Percentiles rank a stretch among this genome's conserved stretches.
These are phyloP conservation scores for Tetanocera ferruginea DNA, from an alignment of 2,888 invertebrate species.

Conservation along the genomic window DNA sequence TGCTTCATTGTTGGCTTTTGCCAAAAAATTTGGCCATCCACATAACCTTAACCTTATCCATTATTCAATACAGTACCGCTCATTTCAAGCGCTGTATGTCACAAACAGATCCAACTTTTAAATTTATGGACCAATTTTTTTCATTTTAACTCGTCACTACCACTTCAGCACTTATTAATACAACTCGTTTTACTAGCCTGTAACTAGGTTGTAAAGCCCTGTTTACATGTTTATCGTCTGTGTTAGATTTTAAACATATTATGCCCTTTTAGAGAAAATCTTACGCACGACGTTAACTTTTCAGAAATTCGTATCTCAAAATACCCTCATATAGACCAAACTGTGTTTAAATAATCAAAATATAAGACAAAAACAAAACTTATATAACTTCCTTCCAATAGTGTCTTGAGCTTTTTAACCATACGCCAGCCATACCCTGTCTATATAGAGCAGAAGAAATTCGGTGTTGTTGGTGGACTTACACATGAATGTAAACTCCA, in stretches of 20 bases:
- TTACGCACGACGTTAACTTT: slow-evolving; percentile 64
- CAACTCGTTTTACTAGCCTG: slow-evolving; percentile 70
- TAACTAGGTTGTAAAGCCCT: slow-evolving; percentile 70
- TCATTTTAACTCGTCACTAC: not conserved
- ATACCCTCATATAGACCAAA: slow-evolving; percentile 43
- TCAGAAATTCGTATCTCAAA: slow-evolving; percentile 68
- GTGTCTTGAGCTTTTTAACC: not conserved
- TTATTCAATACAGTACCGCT: no score
- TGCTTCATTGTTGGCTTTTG: no score
- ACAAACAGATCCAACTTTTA: no score
- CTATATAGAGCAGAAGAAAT: slow-evolving; percentile 41
- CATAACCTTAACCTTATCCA: no score
- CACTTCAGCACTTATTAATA: slow-evolving; percentile 36
- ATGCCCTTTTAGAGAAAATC: slow-evolving; percentile 46
- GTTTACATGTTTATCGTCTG: slow-evolving; percentile 55
- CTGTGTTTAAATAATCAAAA: no score
- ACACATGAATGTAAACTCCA: slow-evolving; percentile 63
- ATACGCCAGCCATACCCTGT: slow-evolving; percentile 5
- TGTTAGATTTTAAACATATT: slow-evolving; percentile 53
- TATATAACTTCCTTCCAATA: no score
- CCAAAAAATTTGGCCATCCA: no score
- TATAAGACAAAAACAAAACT: not conserved
- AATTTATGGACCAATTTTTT: not conserved
- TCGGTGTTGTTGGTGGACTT: slow-evolving; percentile 59
- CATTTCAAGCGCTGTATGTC: no score